These are phyloP conservation scores for Columba janthina DNA, from an alignment of 2,113 vertebrate genomes.

Conservation along the genomic window DNA sequence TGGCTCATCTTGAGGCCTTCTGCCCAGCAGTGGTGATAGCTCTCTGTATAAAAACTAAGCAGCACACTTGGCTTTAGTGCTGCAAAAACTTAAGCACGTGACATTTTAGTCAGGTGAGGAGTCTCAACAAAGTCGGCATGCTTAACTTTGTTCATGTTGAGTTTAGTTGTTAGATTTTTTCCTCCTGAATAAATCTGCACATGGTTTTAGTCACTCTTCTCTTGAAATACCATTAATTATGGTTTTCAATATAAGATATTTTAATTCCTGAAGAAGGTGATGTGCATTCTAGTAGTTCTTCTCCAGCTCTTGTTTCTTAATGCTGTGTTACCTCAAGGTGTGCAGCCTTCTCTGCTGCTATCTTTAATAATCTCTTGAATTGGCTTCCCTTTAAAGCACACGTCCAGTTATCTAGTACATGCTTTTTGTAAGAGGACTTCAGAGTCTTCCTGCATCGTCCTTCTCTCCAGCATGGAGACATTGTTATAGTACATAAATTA, in stretches of 20 bases:
- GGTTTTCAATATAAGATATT: not conserved
- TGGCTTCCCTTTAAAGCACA: not conserved
- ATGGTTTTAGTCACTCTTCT: not conserved
- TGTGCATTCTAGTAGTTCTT: not conserved
- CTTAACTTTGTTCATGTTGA: not conserved
- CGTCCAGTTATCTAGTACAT: not conserved
- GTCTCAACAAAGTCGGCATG: not conserved
- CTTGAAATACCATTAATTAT: not conserved
- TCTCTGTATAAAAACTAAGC: not conserved
- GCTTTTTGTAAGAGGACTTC: not conserved
- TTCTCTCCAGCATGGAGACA: not conserved
- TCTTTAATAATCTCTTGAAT: not conserved
- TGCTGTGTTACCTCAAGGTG: not conserved
- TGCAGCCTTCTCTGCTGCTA: not conserved
- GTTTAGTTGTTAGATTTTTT: not conserved
- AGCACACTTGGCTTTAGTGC: not conserved
- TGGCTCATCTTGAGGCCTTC: not conserved
- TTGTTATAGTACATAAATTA: not conserved
- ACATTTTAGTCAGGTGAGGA: not conserved
- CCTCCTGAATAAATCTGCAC: not conserved
- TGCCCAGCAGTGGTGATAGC: not conserved
- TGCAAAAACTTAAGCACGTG: not conserved
- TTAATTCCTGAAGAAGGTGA: not conserved
- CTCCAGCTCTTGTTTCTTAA: not conserved
- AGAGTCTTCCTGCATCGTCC: not conserved